These are phyloP conservation scores for Rhodinocichla rosea DNA, from an alignment of 2,113 vertebrate genomes.

Conservation along the genomic window DNA sequence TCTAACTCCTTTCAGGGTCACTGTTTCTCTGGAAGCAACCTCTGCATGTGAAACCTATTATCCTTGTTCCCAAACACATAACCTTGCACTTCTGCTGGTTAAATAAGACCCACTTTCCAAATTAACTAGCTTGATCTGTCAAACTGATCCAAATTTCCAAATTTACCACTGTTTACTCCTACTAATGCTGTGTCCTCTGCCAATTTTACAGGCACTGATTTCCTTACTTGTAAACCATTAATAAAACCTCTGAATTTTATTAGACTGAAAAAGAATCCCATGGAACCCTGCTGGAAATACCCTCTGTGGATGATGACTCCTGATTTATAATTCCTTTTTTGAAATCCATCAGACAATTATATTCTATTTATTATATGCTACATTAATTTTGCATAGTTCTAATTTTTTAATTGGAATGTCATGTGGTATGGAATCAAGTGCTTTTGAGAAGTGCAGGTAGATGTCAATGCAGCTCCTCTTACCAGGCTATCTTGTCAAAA, in stretches of 20 bases:
- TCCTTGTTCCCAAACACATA: not conserved
- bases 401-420: constrained; percentile 24
- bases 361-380: constrained; percentile 2
- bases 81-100: not conserved
- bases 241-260: not conserved
- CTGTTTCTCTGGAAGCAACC: not conserved
- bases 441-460: not conserved
- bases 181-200: not conserved
- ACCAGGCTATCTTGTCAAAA: not conserved
- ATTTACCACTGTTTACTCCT: not conserved
- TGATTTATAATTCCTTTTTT: constrained; percentile 18
- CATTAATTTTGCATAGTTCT: constrained; percentile 17
- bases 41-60: not conserved
- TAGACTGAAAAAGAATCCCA: not conserved
- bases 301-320: not conserved
- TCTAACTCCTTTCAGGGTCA: not conserved
- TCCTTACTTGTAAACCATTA: not conserved
- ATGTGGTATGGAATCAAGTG: not conserved
- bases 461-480: constrained; percentile 17
- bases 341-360: not conserved
- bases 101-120: not conserved
- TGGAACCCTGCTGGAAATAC: not conserved
- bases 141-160: not conserved
- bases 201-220: not conserved
- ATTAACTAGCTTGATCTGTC: not conserved